phyloP scores from a whole-genome alignment of 2,888 invertebrate species.

The Panorpa germanica region DNA sequence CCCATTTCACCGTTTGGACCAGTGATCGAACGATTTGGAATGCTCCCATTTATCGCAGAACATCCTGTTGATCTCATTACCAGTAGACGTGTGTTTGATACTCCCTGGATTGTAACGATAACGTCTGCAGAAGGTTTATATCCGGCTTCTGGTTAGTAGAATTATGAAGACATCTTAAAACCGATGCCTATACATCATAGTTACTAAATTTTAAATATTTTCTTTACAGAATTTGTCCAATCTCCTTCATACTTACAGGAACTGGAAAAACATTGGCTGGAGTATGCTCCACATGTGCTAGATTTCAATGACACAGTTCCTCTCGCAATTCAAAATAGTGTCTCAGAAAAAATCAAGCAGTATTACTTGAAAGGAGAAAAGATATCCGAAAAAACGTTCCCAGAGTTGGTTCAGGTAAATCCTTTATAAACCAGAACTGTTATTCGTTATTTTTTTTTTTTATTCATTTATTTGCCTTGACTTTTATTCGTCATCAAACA shows the following conservation, averaged over 20 bases:
- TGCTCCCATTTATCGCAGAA: constrained; percentile 41
- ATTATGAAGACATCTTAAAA: no score
- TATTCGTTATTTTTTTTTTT: no score
- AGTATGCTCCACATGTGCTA: constrained; percentile 4
- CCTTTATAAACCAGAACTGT: no score
- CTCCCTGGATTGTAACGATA: constrained; percentile 51
- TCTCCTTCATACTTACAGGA: constrained; percentile 27
- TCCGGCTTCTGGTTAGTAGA: constrained; percentile 38
- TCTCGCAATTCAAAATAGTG: no score
- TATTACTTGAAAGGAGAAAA: no score
- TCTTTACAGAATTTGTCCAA: constrained; percentile 22
- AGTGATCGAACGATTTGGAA: constrained; percentile 36
- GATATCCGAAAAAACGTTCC: no score
- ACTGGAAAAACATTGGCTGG: constrained; percentile 36
- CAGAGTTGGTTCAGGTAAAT: no score
- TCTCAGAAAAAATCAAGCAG: no score
- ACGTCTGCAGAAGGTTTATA: constrained; percentile 56
- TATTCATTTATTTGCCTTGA: no score
- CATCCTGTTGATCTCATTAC: constrained; percentile 41
- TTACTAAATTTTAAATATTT: no score
- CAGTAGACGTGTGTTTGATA: constrained; percentile 34
- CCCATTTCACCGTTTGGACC: constrained; percentile 58
- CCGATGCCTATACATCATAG: no score
- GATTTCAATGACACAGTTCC: constrained; percentile 3
- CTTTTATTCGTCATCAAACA: no score